Evolutionary conservation across 37 sponge, comb jelly and placozoan genomes (phyloP), one percentile per base, ranked within the genome.

Genomic region (Halisarca cf. caerulea): DNA sequence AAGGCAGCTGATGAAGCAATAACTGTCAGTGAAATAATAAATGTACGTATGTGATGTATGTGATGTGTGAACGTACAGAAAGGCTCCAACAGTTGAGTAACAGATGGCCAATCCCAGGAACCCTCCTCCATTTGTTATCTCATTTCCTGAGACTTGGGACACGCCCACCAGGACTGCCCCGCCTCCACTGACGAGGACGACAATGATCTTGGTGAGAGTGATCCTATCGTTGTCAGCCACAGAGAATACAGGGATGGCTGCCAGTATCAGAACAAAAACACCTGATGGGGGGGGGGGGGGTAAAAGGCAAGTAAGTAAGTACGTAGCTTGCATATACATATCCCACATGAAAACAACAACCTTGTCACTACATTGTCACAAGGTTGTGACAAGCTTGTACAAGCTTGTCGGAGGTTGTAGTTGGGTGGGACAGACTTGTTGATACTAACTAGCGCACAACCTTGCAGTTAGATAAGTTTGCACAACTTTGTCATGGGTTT

Each of bases 251-350:
- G 94, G 94, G 7, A 92, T 58, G 36, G 93, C 96, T 6, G 91
- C 61, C 61, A 96, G 53, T 0, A 92, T 15, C 79, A 96, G 86
- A 2, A 96, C 96, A 86, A 96, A 96, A 54, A 96, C 89, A 74
- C 88, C 79, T 70, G 80, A 30, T 9, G 43, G 30, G 28, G 60
- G 43, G 25, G 44, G 18, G n/a, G 64, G 64, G 15, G 64, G n/a
- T n/a, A n/a, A n/a, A n/a, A n/a, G n/a, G n/a, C n/a, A n/a, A n/a
- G n/a, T n/a, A n/a, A n/a, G n/a, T n/a, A n/a, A n/a, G n/a, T n/a
- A n/a, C n/a, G n/a, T n/a, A n/a, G n/a, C n/a, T n/a, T n/a, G n/a
- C n/a, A n/a, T n/a, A n/a, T n/a, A n/a, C n/a, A n/a, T n/a, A n/a
- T n/a, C n/a, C n/a, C n/a, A n/a, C n/a, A n/a, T n/a, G n/a, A n/a